Evolutionary conservation across 2,888 invertebrate species (phyloP), one percentile per base, ranked within the genome.

Genomic region (Chorisops tibialis): DNA sequence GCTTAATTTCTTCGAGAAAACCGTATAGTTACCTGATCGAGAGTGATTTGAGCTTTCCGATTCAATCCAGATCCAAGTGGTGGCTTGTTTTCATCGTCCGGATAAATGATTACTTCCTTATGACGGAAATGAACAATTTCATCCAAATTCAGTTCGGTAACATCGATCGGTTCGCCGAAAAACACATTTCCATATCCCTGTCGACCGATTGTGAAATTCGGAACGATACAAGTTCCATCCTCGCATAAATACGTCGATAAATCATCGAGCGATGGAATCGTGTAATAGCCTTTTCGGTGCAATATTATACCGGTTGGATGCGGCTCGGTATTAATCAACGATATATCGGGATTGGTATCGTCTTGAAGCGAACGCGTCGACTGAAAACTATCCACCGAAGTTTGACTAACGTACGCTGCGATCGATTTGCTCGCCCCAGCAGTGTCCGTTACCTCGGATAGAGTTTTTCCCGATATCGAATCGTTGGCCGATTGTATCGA

Each of bases 91-190:
- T 83, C 81, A 67, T 93, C 91, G 70, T 95, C 93, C 0, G 97
- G 96, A 80, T 99, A 99, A 4, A 99, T 87, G 18, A 91, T 90
- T 2, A 99, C 89, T 79, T 99, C 97, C 74, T 96, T 94, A 75
- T 94, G 89, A 3, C 95, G 84, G 78, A 98, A 93, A 73, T 92
- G 90, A 0, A 98, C 90, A 52, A 90, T 84, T 66, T 90, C 87
- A 75, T 97, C 96, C 12, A 97, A 76, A 74, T 96, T 91, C 48
- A 96, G 75, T 2, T 89, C 89, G 2, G 89, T 84, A 3, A 97
- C 88, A 73, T 97, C 90, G 50, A 95, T 86, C 54, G 87, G 84
- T 56, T 91, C 91, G 52, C 89, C 85, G 72, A 90, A 97, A 75
- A 84, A 89, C 0, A 96, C 89, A 73, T 91, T 93, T 3, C 97